A percentile compares a stretch with the other conserved stretches of the same genome.
Conservation (phyloP, 2,888 invertebrate species). For the Dermolepida albohirtum region DNA sequence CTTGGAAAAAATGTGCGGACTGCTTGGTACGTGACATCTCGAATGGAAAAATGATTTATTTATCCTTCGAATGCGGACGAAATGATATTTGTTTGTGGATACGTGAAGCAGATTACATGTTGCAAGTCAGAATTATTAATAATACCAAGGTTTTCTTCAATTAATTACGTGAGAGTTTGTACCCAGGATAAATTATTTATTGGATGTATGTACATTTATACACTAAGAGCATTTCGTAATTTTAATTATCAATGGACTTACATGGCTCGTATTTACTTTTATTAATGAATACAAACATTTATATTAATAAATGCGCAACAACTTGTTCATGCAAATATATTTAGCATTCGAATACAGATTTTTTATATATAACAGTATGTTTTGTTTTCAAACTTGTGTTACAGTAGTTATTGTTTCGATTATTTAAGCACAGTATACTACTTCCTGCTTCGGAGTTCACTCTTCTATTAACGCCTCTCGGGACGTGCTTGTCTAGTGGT, state of each 20-base stretch:
- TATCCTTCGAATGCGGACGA: slow-evolving; percentile 27
- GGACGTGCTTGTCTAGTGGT: too few species aligned
- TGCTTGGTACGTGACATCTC: slow-evolving; percentile 30
- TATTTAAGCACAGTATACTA: too few species aligned
- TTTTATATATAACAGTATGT: too few species aligned
- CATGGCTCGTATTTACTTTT: slow-evolving; percentile 26
- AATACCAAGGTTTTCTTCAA: slow-evolving; percentile 37
- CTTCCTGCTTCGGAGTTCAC: too few species aligned
- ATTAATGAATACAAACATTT: slow-evolving; percentile 32
- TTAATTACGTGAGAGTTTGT: slow-evolving; percentile 32
- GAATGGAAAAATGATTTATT: slow-evolving; percentile 37
- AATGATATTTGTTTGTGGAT: slow-evolving; percentile 39
- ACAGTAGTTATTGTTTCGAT: too few species aligned
- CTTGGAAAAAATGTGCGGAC: slow-evolving; percentile 15
- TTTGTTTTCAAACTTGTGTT: too few species aligned
- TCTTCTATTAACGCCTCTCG: too few species aligned
- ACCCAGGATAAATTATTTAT: slow-evolving; percentile 31
- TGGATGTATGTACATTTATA: slow-evolving; percentile 32
- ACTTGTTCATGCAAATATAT: not conserved
- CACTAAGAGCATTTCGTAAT: slow-evolving; percentile 30
- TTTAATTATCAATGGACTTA: slow-evolving; percentile 37
- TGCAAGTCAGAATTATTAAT: slow-evolving; percentile 39
- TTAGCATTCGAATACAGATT: too few species aligned
- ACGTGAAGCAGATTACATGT: slow-evolving; percentile 38
- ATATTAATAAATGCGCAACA: slow-evolving; percentile 29